Evolutionary conservation across 2,113 vertebrate species (phyloP).

Genomic region (Notarius quadriscutis): DNA sequence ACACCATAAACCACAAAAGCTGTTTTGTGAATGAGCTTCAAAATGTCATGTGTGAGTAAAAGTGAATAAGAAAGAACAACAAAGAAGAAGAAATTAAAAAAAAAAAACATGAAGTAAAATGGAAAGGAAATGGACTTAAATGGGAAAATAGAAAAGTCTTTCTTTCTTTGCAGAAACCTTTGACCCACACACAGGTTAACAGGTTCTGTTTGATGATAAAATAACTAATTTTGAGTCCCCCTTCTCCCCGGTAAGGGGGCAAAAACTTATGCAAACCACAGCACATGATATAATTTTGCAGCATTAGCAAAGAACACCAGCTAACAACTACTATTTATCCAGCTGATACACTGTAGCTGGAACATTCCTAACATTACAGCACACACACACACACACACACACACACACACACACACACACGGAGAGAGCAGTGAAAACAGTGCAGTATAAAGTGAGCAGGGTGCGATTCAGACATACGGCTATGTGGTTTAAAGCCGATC

Average conservation of each 20-base stretch:
- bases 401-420: not conserved
- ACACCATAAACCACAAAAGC: conserved; percentile 16
- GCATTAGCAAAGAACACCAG: too few relatives aligned
- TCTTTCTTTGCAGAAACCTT: not conserved
- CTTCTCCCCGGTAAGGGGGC: too few relatives aligned
- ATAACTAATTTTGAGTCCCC: not conserved
- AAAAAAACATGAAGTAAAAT: not conserved
- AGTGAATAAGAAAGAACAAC: not conserved
- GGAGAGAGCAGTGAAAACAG: not conserved
- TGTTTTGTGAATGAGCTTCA: not conserved
- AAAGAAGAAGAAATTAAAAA: too few relatives aligned
- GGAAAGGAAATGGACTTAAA: too few relatives aligned
- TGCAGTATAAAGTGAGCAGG: not conserved
- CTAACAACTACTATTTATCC: too few relatives aligned
- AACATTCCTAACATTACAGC: not conserved
- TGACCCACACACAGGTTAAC: not conserved
- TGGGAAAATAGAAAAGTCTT: not conserved
- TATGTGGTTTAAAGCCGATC: not conserved
- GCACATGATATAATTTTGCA: too few relatives aligned
- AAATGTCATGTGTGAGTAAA: not conserved
- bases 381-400: not conserved
- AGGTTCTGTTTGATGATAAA: not conserved
- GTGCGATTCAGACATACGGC: not conserved
- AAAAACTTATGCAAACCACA: not conserved
- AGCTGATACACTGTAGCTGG: not conserved